Percentiles rank a stretch among this genome's conserved stretches.
Evolutionary conservation across 2,888 invertebrate species (phyloP).

Genomic region (Molanna angustata): DNA sequence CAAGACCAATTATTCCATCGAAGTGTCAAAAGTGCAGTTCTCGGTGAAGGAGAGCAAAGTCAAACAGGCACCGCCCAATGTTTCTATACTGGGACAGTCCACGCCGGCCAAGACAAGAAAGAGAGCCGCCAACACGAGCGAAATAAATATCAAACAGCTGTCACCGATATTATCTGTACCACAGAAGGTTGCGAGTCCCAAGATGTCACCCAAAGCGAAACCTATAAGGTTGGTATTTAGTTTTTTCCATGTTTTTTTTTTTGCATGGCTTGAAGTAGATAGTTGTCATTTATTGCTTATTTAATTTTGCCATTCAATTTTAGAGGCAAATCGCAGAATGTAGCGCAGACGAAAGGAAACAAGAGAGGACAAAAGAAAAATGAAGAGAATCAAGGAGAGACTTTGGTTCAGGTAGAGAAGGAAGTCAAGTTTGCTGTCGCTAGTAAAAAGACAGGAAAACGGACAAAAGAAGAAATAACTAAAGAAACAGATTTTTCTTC

Average conservation of each 20-base stretch:
- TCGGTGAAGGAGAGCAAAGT: conserved; percentile 2
- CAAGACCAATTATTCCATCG: conserved; percentile 26
- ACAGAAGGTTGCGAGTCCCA: background rate
- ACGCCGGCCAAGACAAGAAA: conserved; percentile 24
- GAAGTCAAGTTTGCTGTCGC: too few species aligned
- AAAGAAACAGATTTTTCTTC: too few species aligned
- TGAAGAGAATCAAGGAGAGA: too few species aligned
- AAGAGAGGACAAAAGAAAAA: background rate
- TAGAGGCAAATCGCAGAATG: conserved; percentile 6
- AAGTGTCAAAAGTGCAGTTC: conserved; percentile 21
- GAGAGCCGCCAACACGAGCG: conserved; percentile 8
- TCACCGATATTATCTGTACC: conserved; percentile 23
- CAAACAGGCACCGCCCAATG: conserved; percentile 1
- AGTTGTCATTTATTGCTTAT: background rate
- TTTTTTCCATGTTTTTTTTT: background rate
- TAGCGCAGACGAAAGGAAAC: background rate
- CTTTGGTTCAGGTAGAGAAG: too few species aligned
- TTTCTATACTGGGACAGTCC: conserved; percentile 29
- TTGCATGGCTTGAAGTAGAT: background rate
- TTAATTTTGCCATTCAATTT: background rate
- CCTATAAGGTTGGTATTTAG: conserved; percentile 14
- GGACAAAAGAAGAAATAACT: too few species aligned
- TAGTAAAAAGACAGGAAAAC: too few species aligned
- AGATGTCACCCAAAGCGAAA: conserved; percentile 1
- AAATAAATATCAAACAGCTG: conserved; percentile 23